Evolutionary conservation across 2,113 vertebrate genomes (phyloP), one percentile per base, ranked within the genome.

Genomic region (Antidorcas marsupialis): DNA sequence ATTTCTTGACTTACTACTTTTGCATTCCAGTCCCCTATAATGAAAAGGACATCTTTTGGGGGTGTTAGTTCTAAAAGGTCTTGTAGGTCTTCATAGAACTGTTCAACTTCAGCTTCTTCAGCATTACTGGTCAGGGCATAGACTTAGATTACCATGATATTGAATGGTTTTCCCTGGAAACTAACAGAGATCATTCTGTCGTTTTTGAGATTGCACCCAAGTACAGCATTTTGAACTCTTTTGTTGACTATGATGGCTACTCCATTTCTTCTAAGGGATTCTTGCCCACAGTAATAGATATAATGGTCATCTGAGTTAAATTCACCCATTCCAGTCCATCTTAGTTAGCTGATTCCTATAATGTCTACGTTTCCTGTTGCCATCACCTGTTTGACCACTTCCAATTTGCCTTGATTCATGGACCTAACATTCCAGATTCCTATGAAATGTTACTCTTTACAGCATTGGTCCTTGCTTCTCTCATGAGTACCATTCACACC

Each of bases 41-140:
- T 62, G 28, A 62, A 62, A 62, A 62, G 2, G 14, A 62, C 0
- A 33, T 62, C 6, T 30, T 62, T 62, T 62, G 3, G 17, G 53
- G 7, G 19, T 21, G 30, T 62, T 62, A 33, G 6, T 62, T 62
- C 13, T 33, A 62, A 62, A 33, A 62, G 28, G 3, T 62, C 30
- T 62, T 62, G 60, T 62, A 33, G 13, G 60, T 33, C 60, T 62
- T 33, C 30, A 62, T 62, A 62, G 6, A 62, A 33, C 14, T 7
- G 14, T 62, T 62, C 14, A 62, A 33, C 28, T 15, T 33, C 60
- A 15, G 30, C 30, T 16, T 62, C 14, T 62, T 62, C 14, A 62
- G 30, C 0, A 0, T 62, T 33, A 62, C 60, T 7, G 6, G 14
- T 33, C 0, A 0, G 60, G 6, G 14, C 30, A 33, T 62, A 62